Evolutionary conservation across 2,888 invertebrate species (phyloP).

Genomic region (Linnaemya vulpina): DNA sequence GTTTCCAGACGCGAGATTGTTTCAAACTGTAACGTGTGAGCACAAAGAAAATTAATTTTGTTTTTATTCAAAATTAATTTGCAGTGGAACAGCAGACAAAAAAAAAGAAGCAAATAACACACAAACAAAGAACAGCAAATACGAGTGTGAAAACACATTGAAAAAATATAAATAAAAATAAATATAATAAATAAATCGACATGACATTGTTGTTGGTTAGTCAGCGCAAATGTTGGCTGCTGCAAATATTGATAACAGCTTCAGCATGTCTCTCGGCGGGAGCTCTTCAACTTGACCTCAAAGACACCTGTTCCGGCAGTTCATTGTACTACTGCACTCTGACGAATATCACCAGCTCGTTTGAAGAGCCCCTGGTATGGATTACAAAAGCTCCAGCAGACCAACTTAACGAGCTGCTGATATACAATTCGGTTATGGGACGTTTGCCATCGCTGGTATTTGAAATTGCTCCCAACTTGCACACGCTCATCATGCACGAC

Average conservation of each 20-base stretch:
- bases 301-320: constrained; percentile 73
- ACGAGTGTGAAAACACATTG: too few relatives aligned
- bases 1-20: constrained; percentile 34
- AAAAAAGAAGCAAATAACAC: not conserved
- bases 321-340: constrained; percentile 73
- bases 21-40: constrained; percentile 8
- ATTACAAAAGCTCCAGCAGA: constrained; percentile 62
- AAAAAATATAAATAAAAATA: constrained; percentile 24
- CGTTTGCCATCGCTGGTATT: constrained; percentile 75
- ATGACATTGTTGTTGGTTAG: constrained; percentile 17
- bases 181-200: constrained; percentile 23
- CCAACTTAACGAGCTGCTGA: constrained; percentile 74
- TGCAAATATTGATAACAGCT: constrained; percentile 46
- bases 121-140: constrained; percentile 46
- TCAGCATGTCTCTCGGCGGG: constrained; percentile 10
- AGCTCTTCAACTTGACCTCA: constrained; percentile 74
- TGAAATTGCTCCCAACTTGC: constrained; percentile 76
- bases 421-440: constrained; percentile 74
- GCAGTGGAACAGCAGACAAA: not conserved
- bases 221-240: constrained; percentile 36
- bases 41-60: not conserved
- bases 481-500: constrained; percentile 76
- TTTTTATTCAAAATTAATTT: not conserved
- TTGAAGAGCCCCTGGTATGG: constrained; percentile 69
- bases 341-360: constrained; percentile 66